Evolutionary conservation across 2,113 vertebrate genomes (phyloP).

Genomic region (Seriola quinqueradiata): DNA sequence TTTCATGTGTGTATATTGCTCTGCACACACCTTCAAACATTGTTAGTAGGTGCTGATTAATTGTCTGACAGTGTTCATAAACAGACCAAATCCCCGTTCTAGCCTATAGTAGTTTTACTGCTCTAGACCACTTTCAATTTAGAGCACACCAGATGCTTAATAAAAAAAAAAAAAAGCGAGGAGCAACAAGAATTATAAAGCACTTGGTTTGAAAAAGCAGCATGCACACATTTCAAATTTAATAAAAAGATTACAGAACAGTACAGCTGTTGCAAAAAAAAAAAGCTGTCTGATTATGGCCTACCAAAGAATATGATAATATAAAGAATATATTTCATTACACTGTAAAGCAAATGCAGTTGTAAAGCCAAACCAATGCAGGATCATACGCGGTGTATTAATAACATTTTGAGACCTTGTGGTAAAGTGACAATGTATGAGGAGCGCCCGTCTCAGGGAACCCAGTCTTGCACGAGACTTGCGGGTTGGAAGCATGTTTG

Average conservation of each 20-base stretch:
- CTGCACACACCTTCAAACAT: not conserved
- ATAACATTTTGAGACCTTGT: conserved; percentile 44
- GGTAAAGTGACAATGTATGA: conserved; percentile 54
- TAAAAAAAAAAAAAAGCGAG: not conserved
- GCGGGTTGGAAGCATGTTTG: conserved; percentile 54
- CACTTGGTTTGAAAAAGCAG: not conserved
- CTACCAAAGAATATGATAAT: too few relatives aligned
- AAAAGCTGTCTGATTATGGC: not conserved
- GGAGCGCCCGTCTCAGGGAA: conserved; percentile 35
- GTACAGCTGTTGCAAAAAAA: not conserved
- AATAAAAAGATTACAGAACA: not conserved
- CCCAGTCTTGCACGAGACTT: conserved; percentile 51
- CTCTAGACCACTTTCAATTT: not conserved
- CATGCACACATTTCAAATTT: conserved; percentile 5
- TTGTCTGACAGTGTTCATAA: not conserved
- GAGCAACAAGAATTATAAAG: not conserved
- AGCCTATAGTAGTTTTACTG: not conserved
- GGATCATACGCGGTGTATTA: conserved; percentile 5
- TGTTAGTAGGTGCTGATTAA: not conserved
- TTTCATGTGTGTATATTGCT: conserved; percentile 2
- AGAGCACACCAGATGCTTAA: not conserved
- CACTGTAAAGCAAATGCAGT: conserved; percentile 28
- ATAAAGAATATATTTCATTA: conserved; percentile 3
- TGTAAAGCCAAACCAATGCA: conserved; percentile 5
- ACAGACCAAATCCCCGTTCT: not conserved